phyloP scores from a whole-genome alignment of 2,113 vertebrate species.

The Protobothrops mucrosquamatus region DNA sequence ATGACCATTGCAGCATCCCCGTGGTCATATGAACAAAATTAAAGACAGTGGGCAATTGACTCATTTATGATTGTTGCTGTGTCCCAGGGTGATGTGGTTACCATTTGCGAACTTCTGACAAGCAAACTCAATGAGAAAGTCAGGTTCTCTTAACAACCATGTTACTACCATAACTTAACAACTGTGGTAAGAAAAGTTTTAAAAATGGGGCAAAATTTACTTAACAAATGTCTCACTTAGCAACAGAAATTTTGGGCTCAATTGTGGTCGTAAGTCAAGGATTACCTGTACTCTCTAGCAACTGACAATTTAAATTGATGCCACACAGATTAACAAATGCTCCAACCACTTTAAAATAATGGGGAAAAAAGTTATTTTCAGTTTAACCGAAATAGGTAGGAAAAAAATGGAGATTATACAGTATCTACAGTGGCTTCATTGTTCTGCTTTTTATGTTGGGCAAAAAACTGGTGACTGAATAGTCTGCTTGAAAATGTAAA shows the following conservation, averaged over 20 bases:
- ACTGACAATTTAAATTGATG: not conserved
- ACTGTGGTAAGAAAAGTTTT: not conserved
- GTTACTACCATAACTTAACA: not conserved
- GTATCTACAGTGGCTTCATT: not conserved
- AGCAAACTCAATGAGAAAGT: not conserved
- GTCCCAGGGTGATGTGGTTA: not conserved
- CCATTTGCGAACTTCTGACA: not conserved
- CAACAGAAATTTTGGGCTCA: not conserved
- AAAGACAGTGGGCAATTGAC: not conserved
- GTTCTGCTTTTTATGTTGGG: not conserved
- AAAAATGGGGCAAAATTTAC: not conserved
- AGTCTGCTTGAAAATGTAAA: not conserved
- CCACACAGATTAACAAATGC: not conserved
- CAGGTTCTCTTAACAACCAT: not conserved
- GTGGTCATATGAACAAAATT: not conserved
- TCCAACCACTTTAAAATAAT: not conserved
- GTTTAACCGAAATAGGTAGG: not conserved
- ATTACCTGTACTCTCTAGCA: not conserved
- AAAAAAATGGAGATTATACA: not conserved
- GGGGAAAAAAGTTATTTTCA: not conserved
- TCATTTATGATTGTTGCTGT: not conserved
- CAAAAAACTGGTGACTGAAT: not conserved
- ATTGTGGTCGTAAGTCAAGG: not conserved
- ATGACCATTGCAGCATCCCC: not conserved
- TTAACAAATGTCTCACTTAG: not conserved